A percentile compares a stretch with the other conserved stretches of the same genome.
These are phyloP conservation scores for Sander lucioperca DNA, from an alignment of 2,113 vertebrate genomes.

Conservation along the genomic window DNA sequence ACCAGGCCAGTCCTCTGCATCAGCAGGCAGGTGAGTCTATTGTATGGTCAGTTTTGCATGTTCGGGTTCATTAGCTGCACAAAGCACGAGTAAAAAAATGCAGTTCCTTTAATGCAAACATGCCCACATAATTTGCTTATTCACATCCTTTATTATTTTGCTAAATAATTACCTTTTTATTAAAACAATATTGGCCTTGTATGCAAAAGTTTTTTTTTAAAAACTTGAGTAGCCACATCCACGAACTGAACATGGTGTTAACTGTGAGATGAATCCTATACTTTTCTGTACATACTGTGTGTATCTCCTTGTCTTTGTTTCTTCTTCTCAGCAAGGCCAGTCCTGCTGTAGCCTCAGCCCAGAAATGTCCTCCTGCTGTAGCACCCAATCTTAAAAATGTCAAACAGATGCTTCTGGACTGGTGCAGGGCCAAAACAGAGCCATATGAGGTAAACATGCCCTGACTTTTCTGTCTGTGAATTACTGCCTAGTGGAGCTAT, in stretches of 20 bases:
- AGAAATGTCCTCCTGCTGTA: constrained; percentile 86
- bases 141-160: too few relatives aligned
- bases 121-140: background rate
- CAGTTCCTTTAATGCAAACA: background rate
- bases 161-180: background rate
- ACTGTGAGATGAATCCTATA: constrained; percentile 1
- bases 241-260: background rate
- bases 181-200: background rate
- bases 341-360: constrained; percentile 66
- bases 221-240: constrained; percentile 5
- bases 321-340: constrained; percentile 30
- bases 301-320: constrained; percentile 24
- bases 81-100: background rate
- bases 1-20: constrained; percentile 82
- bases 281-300: background rate
- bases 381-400: constrained; percentile 94
- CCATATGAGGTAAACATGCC: constrained; percentile 92
- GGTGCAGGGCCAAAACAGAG: constrained; percentile 97
- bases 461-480: constrained; percentile 32
- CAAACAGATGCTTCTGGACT: constrained; percentile 99
- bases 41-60: background rate
- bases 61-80: background rate
- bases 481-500: constrained; percentile 37
- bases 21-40: constrained; percentile 87
- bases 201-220: background rate